Evolutionary conservation across 2,888 invertebrate genomes (phyloP).

Genomic region (Orthosia incerta): DNA sequence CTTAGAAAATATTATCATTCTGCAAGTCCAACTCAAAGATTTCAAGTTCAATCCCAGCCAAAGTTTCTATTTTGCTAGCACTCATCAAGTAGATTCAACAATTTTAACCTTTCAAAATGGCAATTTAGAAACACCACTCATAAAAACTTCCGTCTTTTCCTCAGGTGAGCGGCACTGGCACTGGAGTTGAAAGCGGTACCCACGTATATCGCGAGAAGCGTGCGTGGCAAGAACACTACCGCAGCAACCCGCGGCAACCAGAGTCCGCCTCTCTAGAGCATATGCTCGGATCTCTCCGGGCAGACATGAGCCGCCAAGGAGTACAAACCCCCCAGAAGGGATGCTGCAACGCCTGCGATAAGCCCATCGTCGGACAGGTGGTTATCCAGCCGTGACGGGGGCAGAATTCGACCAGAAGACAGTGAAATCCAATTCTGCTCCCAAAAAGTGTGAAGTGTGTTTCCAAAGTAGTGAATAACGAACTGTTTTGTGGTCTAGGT

Average conservation of each 20-base stretch:
- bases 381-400: conserved; percentile 55
- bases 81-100: background rate
- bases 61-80: conserved; percentile 53
- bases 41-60: conserved; percentile 31
- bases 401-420: conserved; percentile 49
- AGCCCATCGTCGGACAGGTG: conserved; percentile 99
- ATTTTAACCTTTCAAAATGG: conserved; percentile 25
- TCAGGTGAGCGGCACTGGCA: conserved; percentile 86
- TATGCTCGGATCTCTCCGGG: conserved; percentile 98
- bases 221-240: conserved; percentile 90
- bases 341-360: conserved; percentile 99
- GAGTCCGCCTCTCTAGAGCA: conserved; percentile 92
- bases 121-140: conserved; percentile 40
- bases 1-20: conserved; percentile 45
- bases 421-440: conserved; percentile 51
- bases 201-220: conserved; percentile 92
- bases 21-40: conserved; percentile 47
- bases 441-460: conserved; percentile 55
- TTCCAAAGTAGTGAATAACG: conserved; percentile 63
- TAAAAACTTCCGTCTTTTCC: conserved; percentile 42
- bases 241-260: conserved; percentile 91
- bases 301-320: conserved; percentile 99
- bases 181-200: conserved; percentile 86
- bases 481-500: conserved; percentile 89
- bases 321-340: conserved; percentile 99